Evolutionary conservation across 2,888 invertebrate genomes (phyloP), one percentile per base, ranked within the genome.

Genomic region (Harpagoxenus sublaevis): DNA sequence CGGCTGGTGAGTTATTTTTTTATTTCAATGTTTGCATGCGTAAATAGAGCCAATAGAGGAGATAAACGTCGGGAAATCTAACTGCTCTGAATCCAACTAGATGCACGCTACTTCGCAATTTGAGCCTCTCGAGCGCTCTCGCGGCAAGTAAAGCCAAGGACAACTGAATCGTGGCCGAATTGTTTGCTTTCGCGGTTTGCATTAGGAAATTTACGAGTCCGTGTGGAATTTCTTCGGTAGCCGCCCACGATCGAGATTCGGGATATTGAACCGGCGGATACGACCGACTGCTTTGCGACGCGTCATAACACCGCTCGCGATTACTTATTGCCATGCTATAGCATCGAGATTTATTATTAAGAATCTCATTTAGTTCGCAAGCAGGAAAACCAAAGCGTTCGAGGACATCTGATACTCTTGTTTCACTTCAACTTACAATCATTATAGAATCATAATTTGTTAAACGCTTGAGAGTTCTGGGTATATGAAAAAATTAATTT

Each of bases 131-230:
- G 68, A 35, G 15, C 45, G 15, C 31, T n/a, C 62, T 48, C 57
- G 28, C 18, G 66, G 57, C 60, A 57, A 81, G 60, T 51, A 81
- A 81, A 81, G 57, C 60, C 79, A 71, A 81, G 79, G 79, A 81
- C 79, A 73, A 39, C 45, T 60, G 23, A 81, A 71, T 71, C 73
- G 45, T 71, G 66, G 35, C n/a, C 4, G 31, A 39, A 48, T 68
- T 68, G 78, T 78, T 78, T 78, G 55, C 45, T 71, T 48, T 71
- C 9, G n/a, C 57, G 73, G 60, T 71, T 81, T 81, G 71, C 45
- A 60, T 73, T 73, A 48, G 79, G 39, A 73, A 81, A 81, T 81
- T 81, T 81, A 81, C 79, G 79, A 73, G 60, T 39, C 45, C 12
- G 60, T 60, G 70, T 62, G 71, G 79, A 81, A 81, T 81, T 81